A percentile compares a stretch with the other conserved stretches of the same genome.
Conservation (phyloP, 2,888 invertebrate genomes). For the Osedax frankpressi region DNA sequence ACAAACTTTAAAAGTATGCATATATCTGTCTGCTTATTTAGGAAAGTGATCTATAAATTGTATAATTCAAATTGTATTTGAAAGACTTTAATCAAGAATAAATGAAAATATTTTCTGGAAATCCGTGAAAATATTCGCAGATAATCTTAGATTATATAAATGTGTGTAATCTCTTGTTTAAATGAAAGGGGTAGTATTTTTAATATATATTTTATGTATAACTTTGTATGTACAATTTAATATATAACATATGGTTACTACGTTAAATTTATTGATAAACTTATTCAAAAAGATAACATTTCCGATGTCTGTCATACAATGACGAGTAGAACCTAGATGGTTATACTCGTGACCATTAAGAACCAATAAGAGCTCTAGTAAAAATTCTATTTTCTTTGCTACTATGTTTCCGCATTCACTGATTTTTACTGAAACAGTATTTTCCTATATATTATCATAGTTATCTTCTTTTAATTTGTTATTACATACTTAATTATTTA, state of each 20-base stretch:
- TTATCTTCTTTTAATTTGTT: too few species aligned
- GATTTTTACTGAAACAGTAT: too few species aligned
- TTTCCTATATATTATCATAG: too few species aligned
- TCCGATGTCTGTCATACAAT: constrained; percentile 14
- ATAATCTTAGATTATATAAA: neutral
- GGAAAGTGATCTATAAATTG: too few species aligned
- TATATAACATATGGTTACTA: neutral
- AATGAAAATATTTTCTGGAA: neutral
- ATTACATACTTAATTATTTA: too few species aligned
- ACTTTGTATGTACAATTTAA: neutral
- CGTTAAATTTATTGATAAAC: neutral
- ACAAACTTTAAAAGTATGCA: too few species aligned
- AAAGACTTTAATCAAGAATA: too few species aligned
- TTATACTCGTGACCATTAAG: neutral
- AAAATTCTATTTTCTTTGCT: too few species aligned
- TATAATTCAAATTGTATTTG: too few species aligned
- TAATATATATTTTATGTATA: neutral
- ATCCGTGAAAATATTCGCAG: neutral
- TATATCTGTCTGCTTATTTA: too few species aligned
- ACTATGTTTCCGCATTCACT: too few species aligned
- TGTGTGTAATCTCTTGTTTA: neutral
- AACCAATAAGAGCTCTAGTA: too few species aligned
- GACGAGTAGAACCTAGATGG: constrained; percentile 9
- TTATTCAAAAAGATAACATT: constrained; percentile 1
- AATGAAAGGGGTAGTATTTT: neutral